These are phyloP conservation scores for Pomatostomus ruficeps DNA, from an alignment of 2,113 vertebrate genomes.

Conservation along the genomic window DNA sequence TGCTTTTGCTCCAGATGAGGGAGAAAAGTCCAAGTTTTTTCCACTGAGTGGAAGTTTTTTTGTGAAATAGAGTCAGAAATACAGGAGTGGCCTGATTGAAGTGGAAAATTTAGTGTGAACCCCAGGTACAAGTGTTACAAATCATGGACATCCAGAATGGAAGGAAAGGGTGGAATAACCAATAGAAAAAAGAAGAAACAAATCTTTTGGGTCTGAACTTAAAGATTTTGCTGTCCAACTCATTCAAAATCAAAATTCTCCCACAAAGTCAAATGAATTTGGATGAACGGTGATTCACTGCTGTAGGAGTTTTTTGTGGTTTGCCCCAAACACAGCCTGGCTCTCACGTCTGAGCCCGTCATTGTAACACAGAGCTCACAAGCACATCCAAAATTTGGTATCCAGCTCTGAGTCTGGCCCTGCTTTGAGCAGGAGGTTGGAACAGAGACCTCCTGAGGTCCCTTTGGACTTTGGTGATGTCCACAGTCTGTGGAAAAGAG, in stretches of 20 bases:
- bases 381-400: neutral
- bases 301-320: neutral
- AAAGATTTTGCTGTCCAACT: neutral
- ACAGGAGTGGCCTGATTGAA: rapidly evolving
- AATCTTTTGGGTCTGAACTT: neutral
- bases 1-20: neutral
- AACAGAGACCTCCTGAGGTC: neutral
- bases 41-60: neutral
- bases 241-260: neutral
- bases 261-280: neutral
- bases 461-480: neutral
- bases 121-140: neutral
- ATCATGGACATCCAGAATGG: rapidly evolving
- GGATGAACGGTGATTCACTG: neutral
- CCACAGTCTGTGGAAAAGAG: neutral
- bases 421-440: neutral
- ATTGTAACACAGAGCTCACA: neutral
- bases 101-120: neutral
- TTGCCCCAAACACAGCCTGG: neutral
- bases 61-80: neutral
- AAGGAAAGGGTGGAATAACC: neutral
- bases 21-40: neutral
- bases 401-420: neutral
- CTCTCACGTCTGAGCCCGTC: neutral
- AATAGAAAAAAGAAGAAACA: neutral